Evolutionary conservation across 1,140 invertebrate genomes (phyloP), one percentile per base, ranked within the genome.

Genomic region (Pseudomyrmex cubaensis): DNA sequence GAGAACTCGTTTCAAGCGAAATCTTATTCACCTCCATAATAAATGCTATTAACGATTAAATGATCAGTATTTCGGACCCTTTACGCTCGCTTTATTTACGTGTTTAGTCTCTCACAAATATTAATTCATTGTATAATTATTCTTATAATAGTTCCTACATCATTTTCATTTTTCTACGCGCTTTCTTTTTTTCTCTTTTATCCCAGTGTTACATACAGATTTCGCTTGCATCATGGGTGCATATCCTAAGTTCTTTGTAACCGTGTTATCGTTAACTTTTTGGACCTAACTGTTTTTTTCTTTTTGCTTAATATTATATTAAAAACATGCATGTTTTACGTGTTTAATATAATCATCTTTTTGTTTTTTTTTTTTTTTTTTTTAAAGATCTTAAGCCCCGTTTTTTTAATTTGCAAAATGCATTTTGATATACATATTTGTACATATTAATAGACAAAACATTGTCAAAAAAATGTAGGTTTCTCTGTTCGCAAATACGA

Each of bases 191-290:
- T 88, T 88, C 83, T 59, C 87, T 62, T 83, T 80, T 83, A 89
- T 90, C 90, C 90, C 89, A 91, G 90, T 90, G 90, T 89, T 35
- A 35, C 89, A 84, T 90, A 84, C 82, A 90, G 75, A 86, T 75
- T 87, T 90, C 83, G 83, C 90, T 91, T 91, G 90, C 90, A 90
- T 89, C 90, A 91, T 91, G 89, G 90, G 90, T 91, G 66, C 85
- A 35, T 72, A 66, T 69, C 4, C 46, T 73, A 64, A 72, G 63
- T 72, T 0, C 84, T 35, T 35, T 35, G 35, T 35, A 35, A 35
- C 35, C 35, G 35, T 35, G 35, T 35, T 35, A 35, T 35, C 35
- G 35, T 35, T 35, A 35, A 35, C 35, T 35, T 35, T 35, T 35
- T 35, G 35, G 25, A 72, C 64, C 61, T 86, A 15, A 20, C 35